Base-by-base conservation (phyloP, 2,888 invertebrate species). In the Drosophila nr. fundita region DNA sequence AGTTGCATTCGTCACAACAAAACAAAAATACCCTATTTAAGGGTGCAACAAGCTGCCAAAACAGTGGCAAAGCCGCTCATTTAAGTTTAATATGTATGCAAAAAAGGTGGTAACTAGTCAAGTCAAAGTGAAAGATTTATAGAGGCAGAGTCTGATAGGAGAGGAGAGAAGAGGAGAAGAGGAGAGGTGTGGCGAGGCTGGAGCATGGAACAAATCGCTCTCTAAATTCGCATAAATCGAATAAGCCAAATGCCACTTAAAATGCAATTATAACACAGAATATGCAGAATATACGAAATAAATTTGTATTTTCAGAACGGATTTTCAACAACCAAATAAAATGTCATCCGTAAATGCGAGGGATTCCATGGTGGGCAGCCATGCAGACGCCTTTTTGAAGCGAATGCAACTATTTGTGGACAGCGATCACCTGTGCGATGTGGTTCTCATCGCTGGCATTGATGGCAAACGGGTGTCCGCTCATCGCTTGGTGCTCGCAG, bases 231-330 rank as follows among this genome's bases (percentile, higher is more conserved):
- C 67, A 27, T 34, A 68, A 73, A 50, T 62, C 29, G 52, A 50
- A 52, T 53, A 69, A 60, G 50, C 65, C 66, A 78, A 75, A 63
- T 53, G 62, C 63, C 67, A 68, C 75, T 83, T 83, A 81, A 81
- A 81, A 81, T 78, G 78, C 78, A 81, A 81, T 81, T 83, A 75
- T 66, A 82, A 57, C 71, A 36, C 52, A 45, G 4, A 38, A 38
- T 38, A 15, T 15, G 27, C 42, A 11, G n/a, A n/a, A n/a, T n/a
- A n/a, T n/a, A n/a, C n/a, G n/a, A n/a, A n/a, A n/a, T n/a, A n/a
- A n/a, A n/a, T n/a, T n/a, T n/a, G n/a, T n/a, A n/a, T n/a, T n/a
- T n/a, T n/a, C n/a, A n/a, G n/a, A n/a, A n/a, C n/a, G n/a, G n/a
- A n/a, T n/a, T n/a, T n/a, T n/a, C n/a, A n/a, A n/a, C n/a, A n/a